Evolutionary conservation across 2,888 invertebrate genomes (phyloP), one percentile per base, ranked within the genome.

Genomic region (Caenorhabditis uteleia): DNA sequence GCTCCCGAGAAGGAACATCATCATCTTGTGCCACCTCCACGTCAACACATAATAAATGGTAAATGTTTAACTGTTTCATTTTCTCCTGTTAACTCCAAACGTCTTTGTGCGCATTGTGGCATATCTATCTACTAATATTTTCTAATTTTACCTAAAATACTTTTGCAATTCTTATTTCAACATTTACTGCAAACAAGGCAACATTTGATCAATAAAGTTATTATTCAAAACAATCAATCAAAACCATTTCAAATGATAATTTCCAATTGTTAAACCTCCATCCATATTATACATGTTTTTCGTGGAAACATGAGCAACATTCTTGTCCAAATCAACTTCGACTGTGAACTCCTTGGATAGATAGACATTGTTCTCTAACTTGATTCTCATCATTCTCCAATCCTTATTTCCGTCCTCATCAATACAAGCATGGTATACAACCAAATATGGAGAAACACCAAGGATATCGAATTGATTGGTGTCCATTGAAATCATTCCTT

Each of bases 381-480:
- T 1, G 7, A 61, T 23, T 20, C 6, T 27, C 3, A 25, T 27
- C 3, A 10, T 14, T 16, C 39, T 16, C 43, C 23, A 27, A 4
- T 18, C 21, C 14, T 6, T 14, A 5, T 25, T 54, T 42, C 6
- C 25, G 2, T 18, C 3, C 20, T 20, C 44, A n/a, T 6, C 12
- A 6, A 10, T 27, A 29, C 65, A 65, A 6, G 21, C 0, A 29
- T 65, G 50, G 12, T 2, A 18, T 14, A 65, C 26, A 8, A 23
- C 14, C 0, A 65, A 3, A 18, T 65, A 65, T 8, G 65, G 65
- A 7, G 50, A 50, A 3, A 65, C 3, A 14, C 65, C 65, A 8
- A 21, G 16, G 12, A 49, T 16, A n/a, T 65, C 65, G 10, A 14
- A 10, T 14, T 29, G 31, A 14, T 14, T 10, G n/a, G n/a, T n/a